Evolutionary conservation across 2,888 invertebrate genomes (phyloP), one percentile per base, ranked within the genome.

Genomic region (Gymnosoma rotundatum): DNA sequence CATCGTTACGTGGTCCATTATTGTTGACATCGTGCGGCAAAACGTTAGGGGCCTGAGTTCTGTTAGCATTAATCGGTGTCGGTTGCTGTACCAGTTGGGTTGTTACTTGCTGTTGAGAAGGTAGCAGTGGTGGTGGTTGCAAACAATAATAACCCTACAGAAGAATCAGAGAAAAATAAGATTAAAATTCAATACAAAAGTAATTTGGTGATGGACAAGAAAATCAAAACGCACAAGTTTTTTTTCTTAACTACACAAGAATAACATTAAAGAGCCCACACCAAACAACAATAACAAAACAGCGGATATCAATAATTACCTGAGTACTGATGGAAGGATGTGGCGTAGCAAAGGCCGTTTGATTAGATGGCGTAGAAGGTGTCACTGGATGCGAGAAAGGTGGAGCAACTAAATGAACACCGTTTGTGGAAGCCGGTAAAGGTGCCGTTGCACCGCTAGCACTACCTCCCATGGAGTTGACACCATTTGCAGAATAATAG

Each of bases 61-160:
- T 70, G 21, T 56, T 83, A 32, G 38, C 12, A 4, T 56, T 14
- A 45, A 70, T 66, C 54, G 58, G 73, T 14, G 69, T 64, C 10
- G 70, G 70, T 63, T 85, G 87, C 7, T 45, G 61, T 64, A 72
- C 82, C 4, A 58, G 69, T 83, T 82, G 86, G 14, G 78, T 56
- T 54, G 79, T 74, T 50, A 85, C 16, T 67, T 86, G 83, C 20
- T 83, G 54, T n/a, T 52, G 69, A 14, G 79, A 16, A 12, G 76
- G 78, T 10, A 58, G 74, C 42, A 73, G n/a, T 10, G 86, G 70
- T 7, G 87, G 83, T 48, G 87, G 83, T 60, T 86, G 83, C 56
- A 88, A 61, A 52, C 87, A 85, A 78, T 81, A 87, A 36, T 81
- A 86, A 10, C 78, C 87, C 89, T 89, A 87, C 42, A 74, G 4